phyloP scores from a whole-genome alignment of 2,113 vertebrate genomes.

The Oncorhynchus gorbuscha region DNA sequence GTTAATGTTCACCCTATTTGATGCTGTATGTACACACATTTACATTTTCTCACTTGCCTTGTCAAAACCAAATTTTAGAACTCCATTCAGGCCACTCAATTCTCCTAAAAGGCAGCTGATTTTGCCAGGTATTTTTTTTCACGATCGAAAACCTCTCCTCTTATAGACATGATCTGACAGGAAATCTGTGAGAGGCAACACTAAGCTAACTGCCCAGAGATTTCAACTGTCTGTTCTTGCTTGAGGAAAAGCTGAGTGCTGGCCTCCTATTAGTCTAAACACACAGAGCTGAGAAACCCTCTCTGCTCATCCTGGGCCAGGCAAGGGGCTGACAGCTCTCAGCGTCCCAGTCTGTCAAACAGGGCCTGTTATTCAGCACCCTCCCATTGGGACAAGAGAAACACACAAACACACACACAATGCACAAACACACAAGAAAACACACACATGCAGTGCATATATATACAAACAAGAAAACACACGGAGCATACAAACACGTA shows the following conservation, averaged over 20 bases:
- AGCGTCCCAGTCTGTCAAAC: conserved; percentile 88
- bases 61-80: conserved; percentile 77
- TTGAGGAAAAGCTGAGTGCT: conserved; percentile 93
- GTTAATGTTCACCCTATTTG: neutral
- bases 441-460: conserved; percentile 4
- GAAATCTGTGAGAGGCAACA: conserved; percentile 96
- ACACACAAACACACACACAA: conserved; percentile 18
- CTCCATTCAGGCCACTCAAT: conserved; percentile 68
- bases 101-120: conserved; percentile 77
- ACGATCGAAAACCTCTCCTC: conserved; percentile 93
- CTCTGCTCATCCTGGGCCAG: conserved; percentile 75
- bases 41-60: conserved; percentile 59
- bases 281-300: conserved; percentile 84
- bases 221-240: conserved; percentile 98
- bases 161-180: conserved; percentile 97
- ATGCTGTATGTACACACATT: neutral
- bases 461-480: too few species aligned
- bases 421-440: conserved; percentile 23
- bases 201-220: conserved; percentile 97
- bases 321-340: conserved; percentile 90
- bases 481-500: conserved; percentile 18
- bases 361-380: conserved; percentile 82
- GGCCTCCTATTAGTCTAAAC: conserved; percentile 98
- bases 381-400: conserved; percentile 75
- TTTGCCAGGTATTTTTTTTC: conserved; percentile 73